Base-by-base conservation (phyloP, 2,797 vertebrate genomes). In the Acestrorhynchus altus region DNA sequence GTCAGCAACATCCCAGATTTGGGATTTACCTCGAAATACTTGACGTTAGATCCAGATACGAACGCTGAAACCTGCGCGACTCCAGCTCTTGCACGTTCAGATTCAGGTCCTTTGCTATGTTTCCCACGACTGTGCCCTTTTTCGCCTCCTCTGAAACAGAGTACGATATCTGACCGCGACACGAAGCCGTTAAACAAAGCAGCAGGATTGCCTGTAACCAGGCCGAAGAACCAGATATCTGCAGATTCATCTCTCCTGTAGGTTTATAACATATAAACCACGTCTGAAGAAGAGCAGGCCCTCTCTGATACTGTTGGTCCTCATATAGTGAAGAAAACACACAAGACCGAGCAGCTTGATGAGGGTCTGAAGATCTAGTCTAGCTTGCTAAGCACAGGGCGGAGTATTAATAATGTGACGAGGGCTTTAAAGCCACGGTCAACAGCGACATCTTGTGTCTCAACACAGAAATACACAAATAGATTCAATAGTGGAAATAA, bases 131-230 rank as follows among this genome's bases (percentile, higher is more conserved):
- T 40, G 93, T 84, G 2, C 94, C 93, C 13, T 75, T 90, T 2
- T 87, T 89, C 80, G 92, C 87, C 84, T 95, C 94, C 88, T 95
- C 94, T 64, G 75, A 90, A 65, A 94, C 90, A 0, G 93, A 90
- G 82, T 94, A 95, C 1, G 76, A 52, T 13, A 82, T 61, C 71
- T 82, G 71, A 24, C 39, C 76, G 4, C 1, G 92, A 88, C 0
- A 89, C 91, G 81, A 93, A 92, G 59, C 90, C 91, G 60, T 72
- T 20, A 61, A 65, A 64, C 68, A 39, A 44, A 83, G 22, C 54
- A 80, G 59, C 49, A 79, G 16, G 22, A 73, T 69, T 44, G 68
- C 63, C 65, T 49, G 60, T 20, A 60, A 52, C n/a, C 72, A 35
- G 20, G 63, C 22, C 54, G 22, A 54, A 40, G 68, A 10, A 47